Evolutionary conservation across 2,888 invertebrate species (phyloP).

Genomic region (Troides oblongomaculatus): DNA sequence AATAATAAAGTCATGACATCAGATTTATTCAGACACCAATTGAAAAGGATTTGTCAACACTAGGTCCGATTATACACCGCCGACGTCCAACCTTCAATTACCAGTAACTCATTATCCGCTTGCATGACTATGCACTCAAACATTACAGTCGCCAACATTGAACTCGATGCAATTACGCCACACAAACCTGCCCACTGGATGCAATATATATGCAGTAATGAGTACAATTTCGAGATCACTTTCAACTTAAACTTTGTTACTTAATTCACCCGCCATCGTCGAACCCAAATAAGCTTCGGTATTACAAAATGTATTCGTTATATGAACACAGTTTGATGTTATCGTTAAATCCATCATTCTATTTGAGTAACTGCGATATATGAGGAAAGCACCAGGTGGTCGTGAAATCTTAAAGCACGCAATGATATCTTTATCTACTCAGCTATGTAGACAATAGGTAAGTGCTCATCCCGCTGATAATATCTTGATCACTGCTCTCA

Average conservation of each 20-base stretch:
- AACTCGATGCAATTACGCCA: constrained; percentile 28
- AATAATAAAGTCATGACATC: neutral
- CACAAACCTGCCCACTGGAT: constrained; percentile 16
- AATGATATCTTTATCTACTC: constrained; percentile 57
- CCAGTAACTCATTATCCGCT: constrained; percentile 44
- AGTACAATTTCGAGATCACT: constrained; percentile 28
- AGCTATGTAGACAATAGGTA: constrained; percentile 54
- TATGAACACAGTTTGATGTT: neutral
- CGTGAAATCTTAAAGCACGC: constrained; percentile 58
- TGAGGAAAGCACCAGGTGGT: constrained; percentile 39
- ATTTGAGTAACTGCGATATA: constrained; percentile 5
- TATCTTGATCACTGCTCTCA: constrained; percentile 48
- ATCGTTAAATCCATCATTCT: neutral
- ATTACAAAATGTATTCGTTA: neutral
- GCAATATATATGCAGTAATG: constrained; percentile 28
- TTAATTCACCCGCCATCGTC: constrained; percentile 24
- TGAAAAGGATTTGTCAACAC: neutral
- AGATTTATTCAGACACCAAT: neutral
- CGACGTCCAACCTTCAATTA: constrained; percentile 7
- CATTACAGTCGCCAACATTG: constrained; percentile 39
- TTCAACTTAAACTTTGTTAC: constrained; percentile 28
- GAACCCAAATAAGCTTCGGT: neutral
- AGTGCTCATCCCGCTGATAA: constrained; percentile 45
- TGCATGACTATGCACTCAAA: constrained; percentile 43
- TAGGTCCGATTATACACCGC: constrained; percentile 1